Evolutionary conservation across 2,888 invertebrate genomes (phyloP).

Genomic region (Hyposoter didymator): DNA sequence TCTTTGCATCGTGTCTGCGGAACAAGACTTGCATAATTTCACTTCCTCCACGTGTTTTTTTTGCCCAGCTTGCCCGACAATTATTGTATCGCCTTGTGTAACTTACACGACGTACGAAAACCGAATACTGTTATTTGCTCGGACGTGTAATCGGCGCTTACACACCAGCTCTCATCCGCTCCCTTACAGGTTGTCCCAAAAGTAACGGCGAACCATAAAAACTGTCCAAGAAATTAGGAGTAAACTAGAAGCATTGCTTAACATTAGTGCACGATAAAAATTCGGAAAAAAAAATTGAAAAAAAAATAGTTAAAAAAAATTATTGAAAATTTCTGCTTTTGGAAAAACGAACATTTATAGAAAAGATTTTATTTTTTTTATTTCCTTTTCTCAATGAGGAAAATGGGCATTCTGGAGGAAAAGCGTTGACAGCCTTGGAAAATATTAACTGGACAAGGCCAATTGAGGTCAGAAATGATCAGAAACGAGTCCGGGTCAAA

Average conservation of each 20-base stretch:
- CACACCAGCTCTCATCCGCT: background rate
- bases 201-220: background rate
- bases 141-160: constrained; percentile 49
- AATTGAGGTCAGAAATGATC: too few relatives aligned
- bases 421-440: too few relatives aligned
- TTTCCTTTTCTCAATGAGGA: background rate
- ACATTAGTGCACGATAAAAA: too few relatives aligned
- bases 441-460: too few relatives aligned
- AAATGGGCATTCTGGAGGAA: too few relatives aligned
- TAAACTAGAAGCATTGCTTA: too few relatives aligned
- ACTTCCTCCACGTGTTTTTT: background rate
- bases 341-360: background rate
- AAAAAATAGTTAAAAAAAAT: background rate
- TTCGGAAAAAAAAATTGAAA: too few relatives aligned
- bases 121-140: constrained; percentile 44
- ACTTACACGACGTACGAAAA: constrained; percentile 16
- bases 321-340: background rate
- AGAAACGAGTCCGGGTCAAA: too few relatives aligned
- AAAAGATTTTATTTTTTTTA: background rate
- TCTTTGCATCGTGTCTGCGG: background rate
- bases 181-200: background rate
- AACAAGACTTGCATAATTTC: constrained; percentile 14
- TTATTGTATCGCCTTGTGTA: constrained; percentile 36
- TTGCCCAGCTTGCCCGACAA: constrained; percentile 36
- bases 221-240: background rate